These are phyloP conservation scores for Nymphalis io DNA, from an alignment of 1,140 invertebrate species.

Conservation along the genomic window DNA sequence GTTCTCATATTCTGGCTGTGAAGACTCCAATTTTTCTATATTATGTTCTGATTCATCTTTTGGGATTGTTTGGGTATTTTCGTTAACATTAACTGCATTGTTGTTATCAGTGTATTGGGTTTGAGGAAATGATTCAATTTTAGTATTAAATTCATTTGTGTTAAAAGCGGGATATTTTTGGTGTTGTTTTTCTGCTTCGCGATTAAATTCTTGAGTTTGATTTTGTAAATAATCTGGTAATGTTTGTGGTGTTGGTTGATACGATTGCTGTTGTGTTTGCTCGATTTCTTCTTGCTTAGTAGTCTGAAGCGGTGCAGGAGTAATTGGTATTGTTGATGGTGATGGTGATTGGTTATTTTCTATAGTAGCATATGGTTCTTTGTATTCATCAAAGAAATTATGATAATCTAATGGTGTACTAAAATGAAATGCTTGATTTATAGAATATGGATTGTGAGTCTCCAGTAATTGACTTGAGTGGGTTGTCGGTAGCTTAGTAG, in stretches of 20 bases:
- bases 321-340: constrained; percentile 33
- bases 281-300: constrained; percentile 43
- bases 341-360: constrained; percentile 35
- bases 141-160: constrained; percentile 53
- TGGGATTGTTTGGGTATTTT: constrained; percentile 28
- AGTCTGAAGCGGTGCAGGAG: constrained; percentile 29
- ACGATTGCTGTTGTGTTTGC: constrained; percentile 25
- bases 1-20: constrained; percentile 42
- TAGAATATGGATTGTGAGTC: constrained; percentile 76
- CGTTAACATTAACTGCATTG: constrained; percentile 20
- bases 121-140: constrained; percentile 38
- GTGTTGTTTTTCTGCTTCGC: constrained; percentile 56
- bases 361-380: constrained; percentile 55
- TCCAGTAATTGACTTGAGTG: constrained; percentile 65
- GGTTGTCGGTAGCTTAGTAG: constrained; percentile 56
- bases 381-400: constrained; percentile 68
- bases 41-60: constrained; percentile 36
- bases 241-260: constrained; percentile 43
- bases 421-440: constrained; percentile 77
- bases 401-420: constrained; percentile 74
- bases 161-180: constrained; percentile 55
- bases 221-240: constrained; percentile 60
- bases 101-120: constrained; percentile 32
- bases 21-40: constrained; percentile 41
- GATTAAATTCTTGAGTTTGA: constrained; percentile 67